Percentiles rank a stretch among this genome's conserved stretches.
Evolutionary conservation across 2,797 vertebrate species (phyloP).

Genomic region (Alcedo quadribrachys): DNA sequence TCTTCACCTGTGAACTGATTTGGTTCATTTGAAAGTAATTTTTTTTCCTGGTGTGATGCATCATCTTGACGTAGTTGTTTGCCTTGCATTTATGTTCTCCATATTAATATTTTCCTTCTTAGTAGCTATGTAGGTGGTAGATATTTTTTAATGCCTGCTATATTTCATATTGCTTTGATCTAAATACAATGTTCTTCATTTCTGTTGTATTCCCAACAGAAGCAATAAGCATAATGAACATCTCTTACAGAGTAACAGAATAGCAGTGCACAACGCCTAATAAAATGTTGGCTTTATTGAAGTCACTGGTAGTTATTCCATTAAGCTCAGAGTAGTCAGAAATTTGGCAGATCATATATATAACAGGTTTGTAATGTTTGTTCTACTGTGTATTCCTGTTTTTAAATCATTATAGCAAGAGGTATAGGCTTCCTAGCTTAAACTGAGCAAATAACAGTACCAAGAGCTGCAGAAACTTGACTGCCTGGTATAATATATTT

Average conservation of each 20-base stretch:
- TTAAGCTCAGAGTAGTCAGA: not conserved
- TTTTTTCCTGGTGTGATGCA: not conserved
- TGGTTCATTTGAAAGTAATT: not conserved
- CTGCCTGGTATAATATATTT: not conserved
- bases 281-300: not conserved
- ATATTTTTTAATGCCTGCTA: not conserved
- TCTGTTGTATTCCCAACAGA: not conserved
- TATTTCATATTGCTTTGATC: slow-evolving; percentile 3
- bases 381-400: not conserved
- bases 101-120: not conserved
- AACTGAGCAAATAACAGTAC: not conserved
- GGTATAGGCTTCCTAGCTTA: not conserved
- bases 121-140: not conserved
- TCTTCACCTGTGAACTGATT: not conserved
- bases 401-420: not conserved
- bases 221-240: not conserved
- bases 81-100: not conserved
- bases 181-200: not conserved
- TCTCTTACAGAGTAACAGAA: not conserved
- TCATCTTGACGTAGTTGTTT: not conserved
- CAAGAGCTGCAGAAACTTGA: not conserved
- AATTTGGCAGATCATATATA: not conserved
- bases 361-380: not conserved
- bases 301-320: not conserved
- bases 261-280: not conserved